Percentiles rank a stretch among this genome's conserved stretches.
phyloP scores from a whole-genome alignment of 2,888 invertebrate species.

The Synanthedon tipuliformis region DNA sequence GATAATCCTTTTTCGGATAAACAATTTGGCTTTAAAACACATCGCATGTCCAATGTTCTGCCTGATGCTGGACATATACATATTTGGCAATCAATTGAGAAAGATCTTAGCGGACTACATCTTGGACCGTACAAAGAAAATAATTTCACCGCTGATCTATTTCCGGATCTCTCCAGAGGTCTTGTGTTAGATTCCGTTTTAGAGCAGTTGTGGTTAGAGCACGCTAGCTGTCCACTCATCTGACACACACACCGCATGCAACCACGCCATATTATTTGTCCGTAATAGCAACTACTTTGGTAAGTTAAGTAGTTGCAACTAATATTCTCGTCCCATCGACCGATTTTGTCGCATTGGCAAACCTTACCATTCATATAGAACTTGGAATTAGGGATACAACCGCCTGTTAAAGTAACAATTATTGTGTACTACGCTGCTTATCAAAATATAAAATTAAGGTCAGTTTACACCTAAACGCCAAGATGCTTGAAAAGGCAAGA shows the following conservation, averaged over 20 bases:
- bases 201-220: slow-evolving; percentile 30
- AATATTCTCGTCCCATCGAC: slow-evolving; percentile 34
- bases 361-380: slow-evolving; percentile 35
- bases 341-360: slow-evolving; percentile 39
- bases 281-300: slow-evolving; percentile 33
- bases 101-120: slow-evolving; percentile 46
- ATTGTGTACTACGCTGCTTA: no score
- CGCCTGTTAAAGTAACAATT: no score
- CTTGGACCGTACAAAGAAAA: slow-evolving; percentile 10
- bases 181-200: slow-evolving; percentile 5
- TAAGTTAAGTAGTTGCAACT: slow-evolving; percentile 28
- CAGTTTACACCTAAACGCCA: no score
- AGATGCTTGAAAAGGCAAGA: no score
- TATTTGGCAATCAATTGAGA: slow-evolving; percentile 47
- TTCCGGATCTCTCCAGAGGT: not conserved
- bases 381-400: slow-evolving; percentile 45
- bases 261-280: slow-evolving; percentile 41
- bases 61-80: slow-evolving; percentile 53
- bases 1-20: slow-evolving; percentile 14
- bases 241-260: slow-evolving; percentile 51
- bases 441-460: no score
- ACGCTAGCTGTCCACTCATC: slow-evolving; percentile 34
- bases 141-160: not conserved
- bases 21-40: slow-evolving; percentile 44
- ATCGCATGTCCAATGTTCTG: slow-evolving; percentile 35